Evolutionary conservation across 2,113 vertebrate species (phyloP).

Genomic region (Mungos mungo): DNA sequence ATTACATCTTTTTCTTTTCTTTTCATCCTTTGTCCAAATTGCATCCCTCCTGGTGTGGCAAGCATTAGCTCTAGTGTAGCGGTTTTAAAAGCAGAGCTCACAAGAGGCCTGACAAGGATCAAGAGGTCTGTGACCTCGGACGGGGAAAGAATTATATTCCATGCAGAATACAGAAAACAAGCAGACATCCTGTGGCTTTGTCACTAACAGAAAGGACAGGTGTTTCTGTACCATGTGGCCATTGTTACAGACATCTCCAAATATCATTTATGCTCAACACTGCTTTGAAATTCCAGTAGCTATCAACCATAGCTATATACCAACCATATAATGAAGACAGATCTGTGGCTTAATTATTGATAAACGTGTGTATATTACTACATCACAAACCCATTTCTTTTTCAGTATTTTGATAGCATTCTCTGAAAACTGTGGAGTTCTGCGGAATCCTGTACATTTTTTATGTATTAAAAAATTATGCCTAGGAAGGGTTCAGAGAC

Average conservation of each 20-base stretch:
- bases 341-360: background rate
- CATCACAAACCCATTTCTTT: background rate
- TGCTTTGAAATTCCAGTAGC: background rate
- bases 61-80: background rate
- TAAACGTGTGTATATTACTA: background rate
- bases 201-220: background rate
- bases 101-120: background rate
- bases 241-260: background rate
- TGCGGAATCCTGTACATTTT: background rate
- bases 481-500: background rate
- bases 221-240: background rate
- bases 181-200: background rate
- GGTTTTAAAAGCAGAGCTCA: background rate
- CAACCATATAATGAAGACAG: no score
- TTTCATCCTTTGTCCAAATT: background rate
- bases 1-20: background rate
- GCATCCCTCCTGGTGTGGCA: background rate
- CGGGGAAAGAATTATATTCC: background rate
- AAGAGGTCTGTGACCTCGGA: background rate
- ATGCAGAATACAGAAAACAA: background rate
- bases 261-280: background rate
- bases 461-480: background rate
- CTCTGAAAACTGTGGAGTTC: background rate
- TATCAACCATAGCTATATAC: background rate
- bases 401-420: constrained; percentile 44